These are phyloP conservation scores for Tragelaphus imberbis DNA, from an alignment of 2,113 vertebrate genomes.

Conservation along the genomic window DNA sequence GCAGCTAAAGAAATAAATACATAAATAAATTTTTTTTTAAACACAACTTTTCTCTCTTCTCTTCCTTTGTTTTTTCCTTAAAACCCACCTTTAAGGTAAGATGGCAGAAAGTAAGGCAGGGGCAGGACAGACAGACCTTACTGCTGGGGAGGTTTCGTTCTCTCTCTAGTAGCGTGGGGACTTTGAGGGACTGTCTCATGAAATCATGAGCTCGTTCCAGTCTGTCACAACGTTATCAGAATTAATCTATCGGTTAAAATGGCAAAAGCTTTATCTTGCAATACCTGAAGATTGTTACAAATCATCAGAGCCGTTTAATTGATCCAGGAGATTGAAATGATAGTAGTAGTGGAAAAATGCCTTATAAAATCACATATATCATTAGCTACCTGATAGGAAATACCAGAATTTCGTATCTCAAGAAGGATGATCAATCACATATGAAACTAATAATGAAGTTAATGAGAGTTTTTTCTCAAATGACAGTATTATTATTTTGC, in stretches of 20 bases:
- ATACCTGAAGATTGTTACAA: neutral
- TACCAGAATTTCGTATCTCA: neutral
- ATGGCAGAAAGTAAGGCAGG: neutral
- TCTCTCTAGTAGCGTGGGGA: neutral
- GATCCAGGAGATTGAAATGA: neutral
- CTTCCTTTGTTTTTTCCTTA: neutral
- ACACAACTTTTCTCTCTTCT: neutral
- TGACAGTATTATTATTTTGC: neutral
- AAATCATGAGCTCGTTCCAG: neutral
- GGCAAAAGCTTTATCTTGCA: neutral
- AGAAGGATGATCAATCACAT: neutral
- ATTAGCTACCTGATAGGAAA: neutral
- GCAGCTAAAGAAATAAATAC: neutral
- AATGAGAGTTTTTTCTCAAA: neutral
- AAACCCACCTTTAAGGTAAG: neutral
- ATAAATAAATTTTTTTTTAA: neutral
- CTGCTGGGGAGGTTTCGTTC: neutral
- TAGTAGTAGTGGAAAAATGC: neutral
- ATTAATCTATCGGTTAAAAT: neutral
- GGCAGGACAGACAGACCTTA: neutral
- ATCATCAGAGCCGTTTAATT: neutral
- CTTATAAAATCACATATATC: neutral
- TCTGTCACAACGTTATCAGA: neutral
- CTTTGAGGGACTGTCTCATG: neutral
- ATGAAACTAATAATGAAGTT: conserved; percentile 15